A percentile compares a stretch with the other conserved stretches of the same genome.
Conservation (phyloP, 2,797 vertebrate species). For the Toxotes lorentzi region DNA sequence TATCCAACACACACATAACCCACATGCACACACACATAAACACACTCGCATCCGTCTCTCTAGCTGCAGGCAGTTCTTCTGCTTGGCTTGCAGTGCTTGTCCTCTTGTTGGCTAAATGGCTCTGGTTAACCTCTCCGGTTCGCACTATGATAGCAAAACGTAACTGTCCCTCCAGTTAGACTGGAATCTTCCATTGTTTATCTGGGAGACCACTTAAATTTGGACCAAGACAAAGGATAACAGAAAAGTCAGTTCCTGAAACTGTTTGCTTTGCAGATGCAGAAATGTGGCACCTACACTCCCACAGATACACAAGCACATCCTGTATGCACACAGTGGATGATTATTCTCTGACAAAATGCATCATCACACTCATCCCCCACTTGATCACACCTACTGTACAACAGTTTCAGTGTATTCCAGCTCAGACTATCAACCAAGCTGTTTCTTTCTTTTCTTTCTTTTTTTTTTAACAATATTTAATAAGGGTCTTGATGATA, state of each 20-base stretch:
- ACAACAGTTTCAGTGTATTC: constrained; percentile 12
- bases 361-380: constrained; percentile 10
- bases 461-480: constrained; percentile 10
- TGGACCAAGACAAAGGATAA: not conserved
- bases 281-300: not conserved
- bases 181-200: constrained; percentile 39
- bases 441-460: constrained; percentile 2
- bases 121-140: constrained; percentile 59
- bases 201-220: constrained; percentile 8
- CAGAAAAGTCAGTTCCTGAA: not conserved
- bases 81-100: constrained; percentile 81
- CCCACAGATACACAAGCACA: not conserved
- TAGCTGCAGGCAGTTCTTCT: constrained; percentile 79
- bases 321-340: not conserved
- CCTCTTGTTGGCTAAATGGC: constrained; percentile 68
- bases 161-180: constrained; percentile 49
- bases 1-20: constrained; percentile 33
- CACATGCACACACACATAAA: constrained; percentile 24
- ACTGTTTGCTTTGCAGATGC: constrained; percentile 4
- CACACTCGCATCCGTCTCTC: constrained; percentile 34
- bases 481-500: constrained; percentile 25
- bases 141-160: constrained; percentile 56
- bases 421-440: constrained; percentile 17
- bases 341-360: constrained; percentile 19
- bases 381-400: constrained; percentile 9